These are phyloP conservation scores for Rhingia rostrata DNA, from an alignment of 2,888 invertebrate species.

Conservation along the genomic window DNA sequence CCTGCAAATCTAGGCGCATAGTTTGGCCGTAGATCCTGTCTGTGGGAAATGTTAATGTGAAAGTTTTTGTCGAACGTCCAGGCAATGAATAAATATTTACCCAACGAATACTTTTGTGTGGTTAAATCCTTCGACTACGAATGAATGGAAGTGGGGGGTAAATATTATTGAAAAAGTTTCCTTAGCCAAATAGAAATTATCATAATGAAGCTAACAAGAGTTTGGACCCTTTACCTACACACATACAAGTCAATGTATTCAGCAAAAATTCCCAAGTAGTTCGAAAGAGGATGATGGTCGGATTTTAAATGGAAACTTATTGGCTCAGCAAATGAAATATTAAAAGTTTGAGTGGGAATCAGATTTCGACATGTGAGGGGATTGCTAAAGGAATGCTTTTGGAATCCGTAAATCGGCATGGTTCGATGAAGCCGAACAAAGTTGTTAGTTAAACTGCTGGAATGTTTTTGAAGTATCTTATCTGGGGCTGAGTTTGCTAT, in stretches of 20 bases:
- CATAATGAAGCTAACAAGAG: constrained; percentile 61
- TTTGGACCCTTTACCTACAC: neutral
- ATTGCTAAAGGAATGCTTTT: no score
- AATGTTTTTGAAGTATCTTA: no score
- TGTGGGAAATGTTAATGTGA: constrained; percentile 20
- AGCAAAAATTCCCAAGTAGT: no score
- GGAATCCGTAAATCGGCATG: no score
- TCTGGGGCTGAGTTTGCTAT: no score
- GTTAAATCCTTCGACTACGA: constrained; percentile 9
- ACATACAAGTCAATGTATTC: no score
- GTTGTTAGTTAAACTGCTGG: no score
- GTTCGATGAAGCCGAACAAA: no score
- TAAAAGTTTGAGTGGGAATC: neutral
- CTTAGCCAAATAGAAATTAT: constrained; percentile 63
- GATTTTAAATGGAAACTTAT: constrained; percentile 40
- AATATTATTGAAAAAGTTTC: constrained; percentile 73
- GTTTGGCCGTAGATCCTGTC: neutral
- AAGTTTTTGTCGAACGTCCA: constrained; percentile 41
- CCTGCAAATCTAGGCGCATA: constrained; percentile 36
- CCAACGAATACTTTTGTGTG: constrained; percentile 27
- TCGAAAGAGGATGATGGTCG: constrained; percentile 9
- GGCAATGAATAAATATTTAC: constrained; percentile 64
- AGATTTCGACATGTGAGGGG: no score
- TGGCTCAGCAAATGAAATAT: constrained; percentile 4
- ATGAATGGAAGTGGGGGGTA: constrained; percentile 22